phyloP scores from a whole-genome alignment of 2,113 vertebrate species.

The Pungitius pungitius region DNA sequence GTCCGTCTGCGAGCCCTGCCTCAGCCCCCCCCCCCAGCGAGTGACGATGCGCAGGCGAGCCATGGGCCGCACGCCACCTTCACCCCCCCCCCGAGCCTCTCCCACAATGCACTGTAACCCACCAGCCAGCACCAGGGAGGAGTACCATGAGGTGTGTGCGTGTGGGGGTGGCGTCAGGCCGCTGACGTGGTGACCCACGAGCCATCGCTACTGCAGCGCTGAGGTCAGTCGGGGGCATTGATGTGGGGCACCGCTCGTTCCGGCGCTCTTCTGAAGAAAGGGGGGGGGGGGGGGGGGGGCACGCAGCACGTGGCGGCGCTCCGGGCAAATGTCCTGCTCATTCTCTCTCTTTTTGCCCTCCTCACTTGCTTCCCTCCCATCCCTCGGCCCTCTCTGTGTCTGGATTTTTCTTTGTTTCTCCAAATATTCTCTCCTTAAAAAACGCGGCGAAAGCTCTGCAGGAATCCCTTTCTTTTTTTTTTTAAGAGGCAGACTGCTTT shows the following conservation, averaged over 20 bases:
- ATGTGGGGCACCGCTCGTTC: conserved; percentile 66
- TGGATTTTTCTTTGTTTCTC: conserved; percentile 48
- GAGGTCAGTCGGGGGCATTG: conserved; percentile 57
- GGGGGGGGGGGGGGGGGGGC: conserved; percentile 52
- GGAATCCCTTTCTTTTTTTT: conserved; percentile 60
- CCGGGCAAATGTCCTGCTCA: conserved; percentile 61
- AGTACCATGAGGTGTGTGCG: not conserved
- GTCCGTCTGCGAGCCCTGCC: too few relatives aligned
- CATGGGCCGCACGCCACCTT: too few relatives aligned
- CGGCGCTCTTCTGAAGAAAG: conserved; percentile 56
- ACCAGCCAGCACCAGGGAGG: too few relatives aligned
- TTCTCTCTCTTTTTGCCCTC: conserved; percentile 26
- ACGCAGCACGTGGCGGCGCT: conserved; percentile 57
- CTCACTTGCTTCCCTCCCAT: conserved; percentile 18
- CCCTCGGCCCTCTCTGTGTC: conserved; percentile 15
- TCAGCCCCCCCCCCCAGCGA: not conserved
- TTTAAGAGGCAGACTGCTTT: conserved; percentile 56
- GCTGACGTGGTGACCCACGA: conserved; percentile 68
- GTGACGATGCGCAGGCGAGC: not conserved
- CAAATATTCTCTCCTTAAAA: conserved; percentile 50
- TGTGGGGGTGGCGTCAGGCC: too few relatives aligned
- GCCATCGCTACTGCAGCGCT: conserved; percentile 67
- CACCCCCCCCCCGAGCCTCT: too few relatives aligned
- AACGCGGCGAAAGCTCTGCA: conserved; percentile 63
- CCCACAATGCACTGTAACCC: too few relatives aligned